Evolutionary conservation across 1,140 invertebrate genomes (phyloP).

Genomic region (Caenorhabditis tropicalis): DNA sequence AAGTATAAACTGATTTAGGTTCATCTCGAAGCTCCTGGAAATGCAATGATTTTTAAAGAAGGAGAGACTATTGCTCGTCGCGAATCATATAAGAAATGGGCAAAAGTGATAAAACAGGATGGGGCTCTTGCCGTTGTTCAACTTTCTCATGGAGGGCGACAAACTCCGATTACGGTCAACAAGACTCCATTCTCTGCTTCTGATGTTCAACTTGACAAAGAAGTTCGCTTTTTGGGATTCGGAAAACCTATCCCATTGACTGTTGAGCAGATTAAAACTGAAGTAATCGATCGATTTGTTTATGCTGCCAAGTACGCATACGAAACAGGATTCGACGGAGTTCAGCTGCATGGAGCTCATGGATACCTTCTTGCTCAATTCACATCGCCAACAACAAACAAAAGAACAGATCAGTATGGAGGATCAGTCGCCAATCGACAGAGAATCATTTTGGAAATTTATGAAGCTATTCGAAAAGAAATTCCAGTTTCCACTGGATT

Average conservation of each 20-base stretch:
- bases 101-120: slow-evolving; percentile 52
- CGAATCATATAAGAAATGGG: slow-evolving; percentile 42
- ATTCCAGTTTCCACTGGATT: slow-evolving; percentile 57
- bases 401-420: slow-evolving; percentile 66
- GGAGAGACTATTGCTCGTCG: slow-evolving; percentile 53
- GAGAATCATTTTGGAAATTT: slow-evolving; percentile 63
- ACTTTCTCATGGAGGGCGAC: slow-evolving; percentile 60
- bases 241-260: slow-evolving; percentile 61
- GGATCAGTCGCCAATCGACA: slow-evolving; percentile 61
- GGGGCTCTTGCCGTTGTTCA: slow-evolving; percentile 58
- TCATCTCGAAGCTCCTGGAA: slow-evolving; percentile 59
- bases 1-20: too few relatives aligned
- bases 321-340: slow-evolving; percentile 63
- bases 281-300: slow-evolving; percentile 61
- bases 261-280: slow-evolving; percentile 62
- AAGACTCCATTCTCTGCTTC: slow-evolving; percentile 60
- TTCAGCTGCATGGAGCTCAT: slow-evolving; percentile 67
- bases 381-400: slow-evolving; percentile 62
- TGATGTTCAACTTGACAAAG: slow-evolving; percentile 55
- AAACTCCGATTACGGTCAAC: slow-evolving; percentile 59
- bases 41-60: slow-evolving; percentile 57
- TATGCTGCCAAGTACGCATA: slow-evolving; percentile 60
- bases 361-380: slow-evolving; percentile 66
- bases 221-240: slow-evolving; percentile 37
- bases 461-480: slow-evolving; percentile 59